Conservation (phyloP, 2,888 invertebrate genomes). For the Sepiola atlantica region DNA sequence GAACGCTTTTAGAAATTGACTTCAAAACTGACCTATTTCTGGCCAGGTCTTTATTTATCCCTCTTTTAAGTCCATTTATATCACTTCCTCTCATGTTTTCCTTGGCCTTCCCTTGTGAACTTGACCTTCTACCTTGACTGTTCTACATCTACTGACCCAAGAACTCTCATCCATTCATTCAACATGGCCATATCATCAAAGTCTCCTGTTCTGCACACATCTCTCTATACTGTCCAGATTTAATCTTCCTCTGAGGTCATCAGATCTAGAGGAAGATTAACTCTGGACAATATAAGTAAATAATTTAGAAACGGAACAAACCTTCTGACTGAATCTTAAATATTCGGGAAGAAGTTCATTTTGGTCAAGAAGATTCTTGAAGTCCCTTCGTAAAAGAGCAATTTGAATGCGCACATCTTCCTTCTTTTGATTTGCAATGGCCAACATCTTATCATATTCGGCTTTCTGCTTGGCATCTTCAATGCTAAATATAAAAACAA, state of each 20-base stretch:
- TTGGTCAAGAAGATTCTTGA: conserved; percentile 69
- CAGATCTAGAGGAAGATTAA: not conserved
- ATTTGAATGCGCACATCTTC: conserved; percentile 69
- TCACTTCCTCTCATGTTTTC: not conserved
- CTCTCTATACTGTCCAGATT: too few species aligned
- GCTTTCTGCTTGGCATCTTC: conserved; percentile 75
- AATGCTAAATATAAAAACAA: conserved; percentile 65
- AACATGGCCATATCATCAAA: too few species aligned
- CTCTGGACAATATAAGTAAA: not conserved
- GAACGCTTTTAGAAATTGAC: too few species aligned
- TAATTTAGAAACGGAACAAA: conserved; percentile 49
- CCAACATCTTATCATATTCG: conserved; percentile 74
- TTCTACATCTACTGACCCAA: too few species aligned
- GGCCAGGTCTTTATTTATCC: too few species aligned
- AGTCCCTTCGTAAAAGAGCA: conserved; percentile 70
- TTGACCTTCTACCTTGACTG: too few species aligned
- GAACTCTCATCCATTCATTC: too few species aligned
- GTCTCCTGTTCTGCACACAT: too few species aligned
- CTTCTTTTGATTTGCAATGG: conserved; percentile 74
- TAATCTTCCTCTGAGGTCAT: not conserved
- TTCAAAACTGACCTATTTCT: too few species aligned
- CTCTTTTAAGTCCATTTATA: too few species aligned
- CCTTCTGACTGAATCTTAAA: conserved; percentile 68
- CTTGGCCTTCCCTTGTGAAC: too few species aligned
- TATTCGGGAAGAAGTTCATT: conserved; percentile 70